phyloP scores from a whole-genome alignment of 1,140 invertebrate genomes.

The Leucophenga varia region DNA sequence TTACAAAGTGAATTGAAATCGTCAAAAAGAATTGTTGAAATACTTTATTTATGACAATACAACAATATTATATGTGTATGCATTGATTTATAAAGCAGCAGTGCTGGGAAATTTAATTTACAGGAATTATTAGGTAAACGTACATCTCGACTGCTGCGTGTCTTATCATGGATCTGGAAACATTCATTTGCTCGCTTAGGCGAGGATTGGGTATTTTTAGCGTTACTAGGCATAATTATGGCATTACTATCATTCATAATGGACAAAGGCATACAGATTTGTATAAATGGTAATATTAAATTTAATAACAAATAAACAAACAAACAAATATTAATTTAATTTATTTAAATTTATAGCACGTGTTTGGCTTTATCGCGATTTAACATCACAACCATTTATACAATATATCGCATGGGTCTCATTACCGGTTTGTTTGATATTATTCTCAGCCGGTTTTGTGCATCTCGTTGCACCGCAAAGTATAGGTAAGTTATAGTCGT shows the following conservation, averaged over 20 bases:
- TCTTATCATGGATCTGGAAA: slow-evolving; percentile 71
- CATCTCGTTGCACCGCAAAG: slow-evolving; percentile 93
- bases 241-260: slow-evolving; percentile 92
- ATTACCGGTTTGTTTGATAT: slow-evolving; percentile 82
- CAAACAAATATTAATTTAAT: background rate
- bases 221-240: slow-evolving; percentile 93
- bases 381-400: slow-evolving; percentile 74
- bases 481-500: slow-evolving; percentile 67
- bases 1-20: no score
- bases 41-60: slow-evolving; percentile 4
- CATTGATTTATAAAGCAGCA: slow-evolving; percentile 55
- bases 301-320: background rate
- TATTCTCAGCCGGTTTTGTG: slow-evolving; percentile 93
- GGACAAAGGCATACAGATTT: slow-evolving; percentile 94
- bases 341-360: slow-evolving; percentile 66
- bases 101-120: slow-evolving; percentile 50
- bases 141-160: slow-evolving; percentile 58
- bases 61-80: slow-evolving; percentile 13
- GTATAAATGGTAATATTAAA: slow-evolving; percentile 78
- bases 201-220: slow-evolving; percentile 97
- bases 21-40: slow-evolving; percentile 2
- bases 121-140: slow-evolving; percentile 59
- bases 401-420: slow-evolving; percentile 91
- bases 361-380: slow-evolving; percentile 88
- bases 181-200: slow-evolving; percentile 86